A percentile compares a stretch with the other conserved stretches of the same genome.
Conservation (phyloP, 2,888 invertebrate genomes). For the Parnassius glacialis region DNA sequence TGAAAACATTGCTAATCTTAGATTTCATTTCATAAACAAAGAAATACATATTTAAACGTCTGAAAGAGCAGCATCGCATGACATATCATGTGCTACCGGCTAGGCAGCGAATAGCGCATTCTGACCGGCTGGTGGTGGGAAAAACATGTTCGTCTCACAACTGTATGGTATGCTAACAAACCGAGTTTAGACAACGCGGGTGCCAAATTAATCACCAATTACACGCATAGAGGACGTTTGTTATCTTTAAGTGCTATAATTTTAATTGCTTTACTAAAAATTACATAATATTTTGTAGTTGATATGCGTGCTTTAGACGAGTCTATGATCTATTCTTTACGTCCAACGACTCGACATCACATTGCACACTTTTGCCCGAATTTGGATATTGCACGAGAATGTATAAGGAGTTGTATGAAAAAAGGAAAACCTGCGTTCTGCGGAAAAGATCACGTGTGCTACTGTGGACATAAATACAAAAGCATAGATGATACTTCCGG, state of each 20-base stretch:
- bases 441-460: slow-evolving; percentile 66
- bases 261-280: background rate
- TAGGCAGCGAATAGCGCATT: no score
- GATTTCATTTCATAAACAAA: no score
- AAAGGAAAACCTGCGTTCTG: slow-evolving; percentile 65
- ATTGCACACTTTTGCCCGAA: slow-evolving; percentile 71
- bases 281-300: slow-evolving; percentile 10
- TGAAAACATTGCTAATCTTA: no score
- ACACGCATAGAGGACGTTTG: no score
- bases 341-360: slow-evolving; percentile 54
- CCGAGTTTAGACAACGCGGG: no score
- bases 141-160: no score
- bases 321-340: slow-evolving; percentile 13
- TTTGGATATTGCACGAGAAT: slow-evolving; percentile 50
- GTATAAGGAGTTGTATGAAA: slow-evolving; percentile 58
- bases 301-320: background rate
- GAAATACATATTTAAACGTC: no score
- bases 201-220: no score
- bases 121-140: no score
- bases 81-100: no score
- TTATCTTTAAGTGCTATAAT: background rate
- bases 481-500: slow-evolving; percentile 28
- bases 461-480: slow-evolving; percentile 60
- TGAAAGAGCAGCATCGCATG: no score
- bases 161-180: no score